These are phyloP conservation scores for Lerista edwardsae DNA, from an alignment of 2,797 vertebrate genomes.

Conservation along the genomic window DNA sequence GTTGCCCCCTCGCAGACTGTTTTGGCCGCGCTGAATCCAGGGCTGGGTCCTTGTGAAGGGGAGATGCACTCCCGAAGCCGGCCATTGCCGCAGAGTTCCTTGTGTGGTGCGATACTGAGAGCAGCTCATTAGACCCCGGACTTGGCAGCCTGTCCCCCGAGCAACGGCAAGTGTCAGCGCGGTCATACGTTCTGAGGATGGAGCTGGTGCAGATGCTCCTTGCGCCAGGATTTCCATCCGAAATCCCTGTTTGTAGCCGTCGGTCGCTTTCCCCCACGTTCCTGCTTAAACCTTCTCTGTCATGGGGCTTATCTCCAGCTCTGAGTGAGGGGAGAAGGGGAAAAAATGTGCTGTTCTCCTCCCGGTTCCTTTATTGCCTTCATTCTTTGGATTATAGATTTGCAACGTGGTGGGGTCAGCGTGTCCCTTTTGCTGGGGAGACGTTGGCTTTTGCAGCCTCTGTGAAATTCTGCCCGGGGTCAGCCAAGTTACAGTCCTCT, in stretches of 20 bases:
- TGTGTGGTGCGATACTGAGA: constrained; percentile 14
- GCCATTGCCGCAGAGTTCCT: constrained; percentile 2
- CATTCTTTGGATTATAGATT: background rate
- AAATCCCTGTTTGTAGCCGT: background rate
- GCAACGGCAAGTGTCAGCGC: background rate
- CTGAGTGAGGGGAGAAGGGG: background rate
- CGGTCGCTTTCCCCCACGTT: background rate
- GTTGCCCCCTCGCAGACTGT: too few species aligned
- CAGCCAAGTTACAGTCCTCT: background rate
- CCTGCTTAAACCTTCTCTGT: background rate
- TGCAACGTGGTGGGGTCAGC: background rate
- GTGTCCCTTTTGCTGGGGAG: background rate
- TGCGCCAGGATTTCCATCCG: background rate
- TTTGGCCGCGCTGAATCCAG: constrained; percentile 19
- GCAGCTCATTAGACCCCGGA: constrained; percentile 15
- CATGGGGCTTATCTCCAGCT: background rate
- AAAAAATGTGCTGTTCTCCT: background rate
- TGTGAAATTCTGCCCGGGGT: background rate
- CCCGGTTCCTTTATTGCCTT: background rate
- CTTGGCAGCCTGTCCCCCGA: background rate
- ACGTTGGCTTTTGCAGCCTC: background rate
- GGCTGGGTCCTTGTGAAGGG: constrained; percentile 25
- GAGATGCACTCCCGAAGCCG: background rate
- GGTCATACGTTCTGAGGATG: background rate
- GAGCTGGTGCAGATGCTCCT: background rate